Base-by-base conservation (phyloP, 2,113 vertebrate species). In the Sula dactylatra region DNA sequence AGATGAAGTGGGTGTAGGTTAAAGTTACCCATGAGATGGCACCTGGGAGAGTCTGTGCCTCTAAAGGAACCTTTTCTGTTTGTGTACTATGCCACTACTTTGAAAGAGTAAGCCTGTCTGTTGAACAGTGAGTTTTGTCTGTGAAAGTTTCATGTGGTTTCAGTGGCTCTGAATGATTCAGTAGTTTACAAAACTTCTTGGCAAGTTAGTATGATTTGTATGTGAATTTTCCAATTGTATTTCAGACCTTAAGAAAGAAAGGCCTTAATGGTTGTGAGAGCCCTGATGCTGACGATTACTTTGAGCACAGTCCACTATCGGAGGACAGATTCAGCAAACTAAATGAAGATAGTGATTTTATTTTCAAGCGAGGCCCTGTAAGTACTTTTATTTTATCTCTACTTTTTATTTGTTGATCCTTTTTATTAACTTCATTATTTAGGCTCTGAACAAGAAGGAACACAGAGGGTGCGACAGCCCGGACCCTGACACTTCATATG, bases 191-290 rank as follows among this genome's bases (percentile, higher is more conserved):
- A 93, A 96, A 95, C 67, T 84, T 97, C 88, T 92, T 95, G 98
- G 97, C 96, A 94, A 98, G 98, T 97, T 97, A 98, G 98, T 97
- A 97, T 98, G 97, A 95, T 98, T 94, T 99, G 98, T 98, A 98
- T 99, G 98, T 99, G 98, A 99, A 99, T 98, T 99, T 98, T 99
- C 98, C 98, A 98, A 99, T 99, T 99, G 99, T 99, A 99, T 99
- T 99, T 99, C 99, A 99, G 99, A 99, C 99, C 98, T 99, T 99
- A 99, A 99, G 99, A 99, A 99, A 99, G 99, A 99, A 99, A 99
- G 99, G 99, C 99, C 99, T 99, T 99, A 99, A 99, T 99, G 99
- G 99, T 98, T 99, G 99, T 99, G 99, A 99, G 98, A 99, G 99
- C 98, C 99, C 99, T 95, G 99, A 99, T 99, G 98, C 98, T 93